Conservation (phyloP, 2,113 vertebrate genomes). For the Phrynosoma platyrhinos region DNA sequence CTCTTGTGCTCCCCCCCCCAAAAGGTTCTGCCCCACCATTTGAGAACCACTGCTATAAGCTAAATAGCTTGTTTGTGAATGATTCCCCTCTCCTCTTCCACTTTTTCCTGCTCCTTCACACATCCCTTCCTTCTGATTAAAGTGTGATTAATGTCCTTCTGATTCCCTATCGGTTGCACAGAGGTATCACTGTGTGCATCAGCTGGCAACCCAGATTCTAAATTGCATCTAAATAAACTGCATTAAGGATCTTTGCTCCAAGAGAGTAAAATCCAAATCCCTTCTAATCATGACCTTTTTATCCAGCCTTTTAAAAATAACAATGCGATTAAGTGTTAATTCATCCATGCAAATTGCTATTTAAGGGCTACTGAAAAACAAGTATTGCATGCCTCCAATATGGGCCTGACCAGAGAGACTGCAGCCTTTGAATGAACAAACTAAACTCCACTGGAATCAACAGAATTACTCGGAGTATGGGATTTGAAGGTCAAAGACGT, state of each 20-base stretch:
- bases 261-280: neutral
- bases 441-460: neutral
- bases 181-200: slow-evolving; percentile 40
- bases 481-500: neutral
- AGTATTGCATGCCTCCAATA: neutral
- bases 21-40: too few species aligned
- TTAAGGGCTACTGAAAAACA: neutral
- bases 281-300: slow-evolving; percentile 35
- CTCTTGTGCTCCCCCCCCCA: too few species aligned
- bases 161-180: slow-evolving; percentile 38
- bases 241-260: slow-evolving; percentile 37
- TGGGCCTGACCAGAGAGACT: slow-evolving; percentile 1
- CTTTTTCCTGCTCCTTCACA: neutral
- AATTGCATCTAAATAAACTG: slow-evolving; percentile 56
- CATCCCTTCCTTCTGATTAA: slow-evolving; percentile 31
- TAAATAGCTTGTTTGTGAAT: neutral
- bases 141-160: slow-evolving; percentile 36
- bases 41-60: neutral
- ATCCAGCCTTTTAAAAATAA: slow-evolving; percentile 12
- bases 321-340: slow-evolving; percentile 42
- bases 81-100: neutral
- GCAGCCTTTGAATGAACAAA: neutral
- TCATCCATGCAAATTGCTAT: slow-evolving; percentile 33
- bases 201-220: slow-evolving; percentile 47
- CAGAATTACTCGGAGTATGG: neutral